Evolutionary conservation across 2,113 vertebrate genomes (phyloP), one percentile per base, ranked within the genome.

Genomic region (Brienomyrus brachyistius): DNA sequence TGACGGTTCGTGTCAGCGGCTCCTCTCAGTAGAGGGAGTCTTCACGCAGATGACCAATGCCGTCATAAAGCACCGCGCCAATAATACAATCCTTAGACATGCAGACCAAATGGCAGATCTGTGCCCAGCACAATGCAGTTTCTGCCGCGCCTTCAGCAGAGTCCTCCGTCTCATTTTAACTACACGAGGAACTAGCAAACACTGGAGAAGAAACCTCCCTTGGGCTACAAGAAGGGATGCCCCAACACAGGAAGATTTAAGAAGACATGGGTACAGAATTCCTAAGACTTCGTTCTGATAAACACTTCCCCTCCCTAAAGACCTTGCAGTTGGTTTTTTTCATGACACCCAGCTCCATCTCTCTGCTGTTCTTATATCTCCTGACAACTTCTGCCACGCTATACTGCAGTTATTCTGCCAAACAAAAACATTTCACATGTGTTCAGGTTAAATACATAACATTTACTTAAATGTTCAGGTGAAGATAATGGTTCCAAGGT

Each of bases 41-140:
- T 91, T 88, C 92, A 92, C 94, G 93, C 94, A 91, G 87, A 82
- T 83, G 17, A 51, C 1, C 45, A 86, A 89, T 90, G 88, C 93
- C 93, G 91, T 92, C 94, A 94, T 95, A 94, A 93, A 89, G 62
- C 50, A 66, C 90, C 94, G 93, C 94, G 93, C 94, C 91, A 87
- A 91, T 23, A 48, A 56, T 77, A 80, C 89, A 70, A 43, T 45
- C 80, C 40, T 21, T 10, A 9, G 5, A 48, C 43, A 40, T 2
- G 40, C 40, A 0, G 27, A 3, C 59, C 35, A 88, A 21, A 17
- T 3, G 56, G 35, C 7, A 21, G 23, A 19, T 74, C 10, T 59
- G 45, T 35, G 56, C 59, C 21, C 23, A 27, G 45, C 23, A 77
- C 45, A 88, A 8, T 21, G 6, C 23, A 5, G 23, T 84, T 47